Percentiles rank a stretch among this genome's conserved stretches.
phyloP scores from a whole-genome alignment of 2,113 vertebrate genomes.

The Beaufortia kweichowensis region DNA sequence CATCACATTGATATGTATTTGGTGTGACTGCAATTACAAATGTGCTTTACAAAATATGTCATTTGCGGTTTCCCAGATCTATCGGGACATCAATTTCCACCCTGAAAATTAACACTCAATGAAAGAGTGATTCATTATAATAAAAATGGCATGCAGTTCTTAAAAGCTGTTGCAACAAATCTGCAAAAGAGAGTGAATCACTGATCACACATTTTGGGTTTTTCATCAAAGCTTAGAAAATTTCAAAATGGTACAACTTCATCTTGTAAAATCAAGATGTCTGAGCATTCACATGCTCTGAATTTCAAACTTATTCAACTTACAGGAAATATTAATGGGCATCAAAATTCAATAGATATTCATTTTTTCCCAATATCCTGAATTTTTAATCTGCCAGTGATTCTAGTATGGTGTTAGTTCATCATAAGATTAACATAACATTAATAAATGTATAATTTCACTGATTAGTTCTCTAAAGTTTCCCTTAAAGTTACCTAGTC shows the following conservation, averaged over 20 bases:
- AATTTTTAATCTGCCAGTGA: too few species aligned
- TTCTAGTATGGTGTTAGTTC: too few species aligned
- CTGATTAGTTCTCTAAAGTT: too few species aligned
- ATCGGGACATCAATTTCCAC: constrained; percentile 18
- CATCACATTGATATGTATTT: neutral
- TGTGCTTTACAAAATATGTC: neutral
- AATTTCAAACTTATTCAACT: neutral
- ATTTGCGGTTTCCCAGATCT: neutral
- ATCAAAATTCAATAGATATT: neutral
- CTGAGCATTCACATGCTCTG: neutral
- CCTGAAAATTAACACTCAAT: constrained; percentile 31
- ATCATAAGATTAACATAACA: too few species aligned
- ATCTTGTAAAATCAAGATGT: neutral
- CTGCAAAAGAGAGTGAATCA: neutral
- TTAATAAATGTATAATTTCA: too few species aligned
- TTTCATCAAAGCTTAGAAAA: neutral
- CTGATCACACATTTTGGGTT: constrained; percentile 5
- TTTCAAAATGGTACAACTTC: neutral
- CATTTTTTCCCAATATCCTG: too few species aligned
- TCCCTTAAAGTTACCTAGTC: too few species aligned
- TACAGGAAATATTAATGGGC: too few species aligned
- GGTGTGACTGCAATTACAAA: constrained; percentile 7
- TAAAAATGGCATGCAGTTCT: neutral
- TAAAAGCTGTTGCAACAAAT: neutral
- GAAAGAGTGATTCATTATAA: constrained; percentile 16